Evolutionary conservation across 2,797 vertebrate species (phyloP).

Genomic region (Notoglanidium macrostoma): DNA sequence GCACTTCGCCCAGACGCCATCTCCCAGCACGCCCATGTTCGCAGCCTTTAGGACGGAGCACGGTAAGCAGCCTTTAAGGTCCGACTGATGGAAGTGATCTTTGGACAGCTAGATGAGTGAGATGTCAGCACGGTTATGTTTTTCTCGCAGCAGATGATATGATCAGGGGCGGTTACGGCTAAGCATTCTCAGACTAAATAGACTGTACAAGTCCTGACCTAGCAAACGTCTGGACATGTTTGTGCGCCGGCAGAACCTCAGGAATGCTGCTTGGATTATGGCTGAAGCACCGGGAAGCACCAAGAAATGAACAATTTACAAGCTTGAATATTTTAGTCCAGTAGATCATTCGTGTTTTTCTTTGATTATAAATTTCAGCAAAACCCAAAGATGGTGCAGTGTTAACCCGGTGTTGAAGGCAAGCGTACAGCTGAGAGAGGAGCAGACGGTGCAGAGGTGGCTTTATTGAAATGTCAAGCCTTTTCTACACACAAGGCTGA

Average conservation of each 20-base stretch:
- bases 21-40: conserved; percentile 66
- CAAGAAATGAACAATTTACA: background rate
- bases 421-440: background rate
- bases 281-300: background rate
- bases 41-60: conserved; percentile 71
- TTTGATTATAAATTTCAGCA: background rate
- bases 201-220: conserved; percentile 1
- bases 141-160: background rate
- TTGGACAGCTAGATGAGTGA: background rate
- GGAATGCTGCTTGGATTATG: background rate
- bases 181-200: background rate
- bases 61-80: conserved; percentile 69
- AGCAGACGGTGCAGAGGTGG: conserved; percentile 26
- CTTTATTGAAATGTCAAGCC: conserved; percentile 41
- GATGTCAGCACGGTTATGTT: background rate
- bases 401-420: background rate
- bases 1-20: conserved; percentile 65
- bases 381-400: background rate
- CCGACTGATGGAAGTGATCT: background rate
- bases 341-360: background rate
- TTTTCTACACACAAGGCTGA: conserved; percentile 37
- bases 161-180: background rate
- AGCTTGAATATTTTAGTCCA: background rate
- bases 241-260: background rate
- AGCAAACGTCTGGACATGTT: background rate